Conservation (phyloP, 2,113 vertebrate species). For the Excalfactoria chinensis region DNA sequence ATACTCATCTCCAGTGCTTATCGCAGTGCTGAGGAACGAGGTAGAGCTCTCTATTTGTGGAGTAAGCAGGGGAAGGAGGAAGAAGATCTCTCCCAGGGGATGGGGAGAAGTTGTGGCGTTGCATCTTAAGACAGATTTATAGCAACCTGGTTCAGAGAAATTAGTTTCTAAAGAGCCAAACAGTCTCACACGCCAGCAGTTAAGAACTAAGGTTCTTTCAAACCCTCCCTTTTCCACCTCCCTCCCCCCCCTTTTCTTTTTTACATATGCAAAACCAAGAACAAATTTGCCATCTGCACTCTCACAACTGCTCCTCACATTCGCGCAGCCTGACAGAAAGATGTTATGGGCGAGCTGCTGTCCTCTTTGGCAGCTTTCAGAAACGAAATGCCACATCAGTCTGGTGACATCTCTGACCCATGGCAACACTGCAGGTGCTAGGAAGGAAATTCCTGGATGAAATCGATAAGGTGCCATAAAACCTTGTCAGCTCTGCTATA, state of each 20-base stretch:
- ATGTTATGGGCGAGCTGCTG: constrained; percentile 5
- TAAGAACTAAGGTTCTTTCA: not conserved
- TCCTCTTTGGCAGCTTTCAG: constrained; percentile 24
- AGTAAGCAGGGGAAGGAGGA: not conserved
- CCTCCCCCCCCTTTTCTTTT: not conserved
- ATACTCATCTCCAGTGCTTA: rapidly evolving
- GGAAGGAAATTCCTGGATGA: constrained; percentile 58
- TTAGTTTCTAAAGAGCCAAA: not conserved
- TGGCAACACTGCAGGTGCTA: constrained; percentile 17
- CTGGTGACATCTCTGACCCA: constrained; percentile 51
- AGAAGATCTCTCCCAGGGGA: not conserved
- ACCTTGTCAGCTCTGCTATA: constrained; percentile 1
- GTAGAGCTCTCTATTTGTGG: not conserved
- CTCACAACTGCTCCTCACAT: constrained; percentile 36
- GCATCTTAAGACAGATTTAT: not conserved
- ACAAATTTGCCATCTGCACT: constrained; percentile 32
- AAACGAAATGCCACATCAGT: constrained; percentile 22
- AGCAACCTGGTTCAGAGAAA: not conserved
- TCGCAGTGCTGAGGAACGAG: not conserved
- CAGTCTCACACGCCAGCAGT: not conserved
- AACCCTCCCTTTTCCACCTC: not conserved
- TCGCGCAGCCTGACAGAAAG: not conserved
- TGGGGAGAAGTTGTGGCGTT: not conserved
- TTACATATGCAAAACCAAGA: not conserved
- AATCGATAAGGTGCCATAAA: constrained; percentile 3